A percentile compares a stretch with the other conserved stretches of the same genome.
Conservation (phyloP, 1,140 invertebrate species). For the Ganaspis sp. region DNA sequence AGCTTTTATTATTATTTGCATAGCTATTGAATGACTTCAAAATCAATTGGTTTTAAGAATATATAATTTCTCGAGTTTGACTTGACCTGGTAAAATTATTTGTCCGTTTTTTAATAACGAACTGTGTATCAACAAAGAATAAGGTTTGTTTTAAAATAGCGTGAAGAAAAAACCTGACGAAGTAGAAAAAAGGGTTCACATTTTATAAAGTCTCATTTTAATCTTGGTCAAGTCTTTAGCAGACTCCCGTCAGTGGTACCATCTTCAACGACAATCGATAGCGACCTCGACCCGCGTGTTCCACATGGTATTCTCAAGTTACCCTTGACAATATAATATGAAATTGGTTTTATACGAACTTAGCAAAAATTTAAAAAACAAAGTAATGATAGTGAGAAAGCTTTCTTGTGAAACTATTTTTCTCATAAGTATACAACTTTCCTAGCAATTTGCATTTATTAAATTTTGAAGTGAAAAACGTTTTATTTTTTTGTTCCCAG, state of each 20-base stretch:
- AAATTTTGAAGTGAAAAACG: too few species aligned
- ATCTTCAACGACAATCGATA: slow-evolving; percentile 52
- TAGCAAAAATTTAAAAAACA: background rate
- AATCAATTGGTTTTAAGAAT: too few species aligned
- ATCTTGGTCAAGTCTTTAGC: slow-evolving; percentile 27
- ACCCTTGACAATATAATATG: slow-evolving; percentile 48
- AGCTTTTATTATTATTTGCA: too few species aligned
- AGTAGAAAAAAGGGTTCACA: background rate
- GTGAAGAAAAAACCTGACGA: background rate
- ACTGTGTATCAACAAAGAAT: background rate
- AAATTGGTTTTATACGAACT: background rate
- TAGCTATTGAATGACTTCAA: too few species aligned
- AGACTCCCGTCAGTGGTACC: slow-evolving; percentile 16
- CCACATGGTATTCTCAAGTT: slow-evolving; percentile 45
- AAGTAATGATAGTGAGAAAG: background rate
- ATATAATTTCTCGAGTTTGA: too few species aligned
- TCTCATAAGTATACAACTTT: background rate
- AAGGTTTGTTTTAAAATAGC: background rate
- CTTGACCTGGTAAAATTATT: too few species aligned
- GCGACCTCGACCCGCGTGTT: slow-evolving; percentile 49
- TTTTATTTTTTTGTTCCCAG: too few species aligned
- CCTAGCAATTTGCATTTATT: too few species aligned
- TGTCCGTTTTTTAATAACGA: background rate
- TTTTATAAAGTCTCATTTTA: background rate
- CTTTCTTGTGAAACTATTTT: background rate